A percentile compares a stretch with the other conserved stretches of the same genome.
These are phyloP conservation scores for Pollenia griseotomentosa DNA, from an alignment of 2,888 invertebrate genomes.

Conservation along the genomic window DNA sequence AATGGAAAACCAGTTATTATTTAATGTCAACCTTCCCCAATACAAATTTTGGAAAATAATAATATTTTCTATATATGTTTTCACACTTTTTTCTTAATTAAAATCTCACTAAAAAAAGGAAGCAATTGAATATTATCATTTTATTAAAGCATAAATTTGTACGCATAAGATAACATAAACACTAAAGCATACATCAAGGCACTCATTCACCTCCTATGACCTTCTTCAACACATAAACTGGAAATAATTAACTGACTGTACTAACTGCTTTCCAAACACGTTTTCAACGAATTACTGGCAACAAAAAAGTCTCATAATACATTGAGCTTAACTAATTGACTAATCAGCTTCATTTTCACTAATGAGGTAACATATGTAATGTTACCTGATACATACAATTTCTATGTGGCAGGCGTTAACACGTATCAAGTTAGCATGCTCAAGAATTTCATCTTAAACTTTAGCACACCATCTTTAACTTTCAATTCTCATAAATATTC, in stretches of 20 bases:
- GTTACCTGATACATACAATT: slow-evolving; percentile 35
- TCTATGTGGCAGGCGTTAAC: slow-evolving; percentile 44
- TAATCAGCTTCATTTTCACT: slow-evolving; percentile 72
- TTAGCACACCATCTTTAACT: slow-evolving; percentile 13
- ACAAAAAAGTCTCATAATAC: slow-evolving; percentile 16
- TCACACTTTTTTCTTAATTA: too few relatives aligned
- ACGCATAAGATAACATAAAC: background rate
- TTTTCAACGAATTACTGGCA: slow-evolving; percentile 5
- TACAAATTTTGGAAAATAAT: too few relatives aligned
- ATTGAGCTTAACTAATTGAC: slow-evolving; percentile 67
- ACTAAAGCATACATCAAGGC: background rate
- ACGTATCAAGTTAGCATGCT: slow-evolving; percentile 63
- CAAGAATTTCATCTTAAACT: slow-evolving; percentile 58
- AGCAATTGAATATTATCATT: too few relatives aligned
- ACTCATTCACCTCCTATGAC: slow-evolving; percentile 32
- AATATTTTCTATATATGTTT: too few relatives aligned
- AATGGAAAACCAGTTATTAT: background rate
- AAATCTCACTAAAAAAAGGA: too few relatives aligned
- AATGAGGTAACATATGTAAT: slow-evolving; percentile 67
- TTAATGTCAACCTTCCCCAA: too few relatives aligned
- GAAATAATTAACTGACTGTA: slow-evolving; percentile 21
- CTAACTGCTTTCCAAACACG: slow-evolving; percentile 33
- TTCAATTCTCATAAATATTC: background rate
- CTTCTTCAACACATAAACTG: slow-evolving; percentile 54
- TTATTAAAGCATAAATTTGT: background rate